These are phyloP conservation scores for Eucera pruinosa DNA, from an alignment of 2,888 invertebrate species.

Conservation along the genomic window DNA sequence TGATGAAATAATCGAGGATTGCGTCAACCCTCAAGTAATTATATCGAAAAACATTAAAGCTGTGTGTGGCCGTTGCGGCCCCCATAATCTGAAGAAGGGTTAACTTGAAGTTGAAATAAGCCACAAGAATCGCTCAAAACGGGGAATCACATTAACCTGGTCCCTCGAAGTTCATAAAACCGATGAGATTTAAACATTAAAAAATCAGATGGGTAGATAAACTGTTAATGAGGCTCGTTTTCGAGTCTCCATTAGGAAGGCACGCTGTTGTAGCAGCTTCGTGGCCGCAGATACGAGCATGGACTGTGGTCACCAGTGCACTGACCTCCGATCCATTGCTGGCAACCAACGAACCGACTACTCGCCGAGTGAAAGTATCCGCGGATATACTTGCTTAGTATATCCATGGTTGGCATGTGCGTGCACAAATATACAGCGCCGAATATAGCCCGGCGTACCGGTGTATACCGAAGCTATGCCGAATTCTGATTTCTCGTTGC, in stretches of 20 bases:
- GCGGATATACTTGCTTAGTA: constrained; percentile 59
- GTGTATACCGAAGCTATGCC: constrained; percentile 42
- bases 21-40: no score
- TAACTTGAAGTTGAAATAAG: no score
- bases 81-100: no score
- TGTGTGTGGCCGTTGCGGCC: no score
- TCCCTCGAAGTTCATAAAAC: not conserved
- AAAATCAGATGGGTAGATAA: constrained; percentile 7
- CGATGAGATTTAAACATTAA: not conserved
- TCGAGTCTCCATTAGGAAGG: constrained; percentile 48
- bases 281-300: constrained; percentile 58
- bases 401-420: constrained; percentile 51
- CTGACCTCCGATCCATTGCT: constrained; percentile 80
- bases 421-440: constrained; percentile 55
- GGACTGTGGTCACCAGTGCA: constrained; percentile 77
- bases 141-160: no score
- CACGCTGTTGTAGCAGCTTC: constrained; percentile 57
- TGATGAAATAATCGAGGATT: no score
- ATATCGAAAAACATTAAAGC: no score
- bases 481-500: constrained; percentile 58
- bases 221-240: constrained; percentile 46
- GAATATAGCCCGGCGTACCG: constrained; percentile 56
- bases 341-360: constrained; percentile 74
- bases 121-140: not conserved
- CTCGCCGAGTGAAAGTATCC: constrained; percentile 80